These are phyloP conservation scores for Steinernema carpocapsae DNA, from an alignment of 2,888 invertebrate genomes.

Conservation along the genomic window DNA sequence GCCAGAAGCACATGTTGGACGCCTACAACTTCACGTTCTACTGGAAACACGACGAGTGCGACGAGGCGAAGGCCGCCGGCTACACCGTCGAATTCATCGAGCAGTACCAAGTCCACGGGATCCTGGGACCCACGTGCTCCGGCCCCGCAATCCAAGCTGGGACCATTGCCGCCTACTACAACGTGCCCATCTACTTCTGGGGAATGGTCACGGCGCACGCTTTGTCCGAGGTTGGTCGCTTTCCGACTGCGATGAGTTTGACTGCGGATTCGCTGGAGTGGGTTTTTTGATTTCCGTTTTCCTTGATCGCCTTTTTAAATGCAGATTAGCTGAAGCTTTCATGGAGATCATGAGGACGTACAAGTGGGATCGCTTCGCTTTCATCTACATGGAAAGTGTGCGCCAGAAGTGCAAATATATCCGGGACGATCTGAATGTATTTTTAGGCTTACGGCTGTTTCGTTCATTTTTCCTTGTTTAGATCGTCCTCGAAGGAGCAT, in stretches of 20 bases:
- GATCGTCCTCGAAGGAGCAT: background rate
- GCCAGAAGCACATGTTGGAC: constrained; percentile 28
- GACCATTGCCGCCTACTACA: constrained; percentile 43
- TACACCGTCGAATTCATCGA: constrained; percentile 49
- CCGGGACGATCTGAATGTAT: constrained; percentile 4
- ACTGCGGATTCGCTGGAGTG: constrained; percentile 17
- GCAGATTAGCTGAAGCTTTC: constrained; percentile 19
- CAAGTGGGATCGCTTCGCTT: constrained; percentile 50
- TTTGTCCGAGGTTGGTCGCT: constrained; percentile 42
- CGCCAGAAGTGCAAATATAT: constrained; percentile 15
- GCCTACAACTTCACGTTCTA: constrained; percentile 41
- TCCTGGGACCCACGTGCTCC: constrained; percentile 57
- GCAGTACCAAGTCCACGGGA: constrained; percentile 48
- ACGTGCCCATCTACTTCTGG: constrained; percentile 47
- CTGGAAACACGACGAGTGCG: constrained; percentile 39
- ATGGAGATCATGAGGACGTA: constrained; percentile 40
- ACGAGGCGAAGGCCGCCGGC: constrained; percentile 36
- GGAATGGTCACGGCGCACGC: constrained; percentile 44
- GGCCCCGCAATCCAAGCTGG: constrained; percentile 41
- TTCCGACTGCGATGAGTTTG: constrained; percentile 40
- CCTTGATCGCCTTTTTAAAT: background rate
- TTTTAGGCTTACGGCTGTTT: background rate
- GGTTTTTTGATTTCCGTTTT: background rate
- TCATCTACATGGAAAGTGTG: constrained; percentile 41
- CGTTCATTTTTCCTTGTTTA: background rate